Percentiles rank a stretch among this genome's conserved stretches.
phyloP scores from a whole-genome alignment of 1,140 invertebrate species.

The Calliopsis andreniformis region DNA sequence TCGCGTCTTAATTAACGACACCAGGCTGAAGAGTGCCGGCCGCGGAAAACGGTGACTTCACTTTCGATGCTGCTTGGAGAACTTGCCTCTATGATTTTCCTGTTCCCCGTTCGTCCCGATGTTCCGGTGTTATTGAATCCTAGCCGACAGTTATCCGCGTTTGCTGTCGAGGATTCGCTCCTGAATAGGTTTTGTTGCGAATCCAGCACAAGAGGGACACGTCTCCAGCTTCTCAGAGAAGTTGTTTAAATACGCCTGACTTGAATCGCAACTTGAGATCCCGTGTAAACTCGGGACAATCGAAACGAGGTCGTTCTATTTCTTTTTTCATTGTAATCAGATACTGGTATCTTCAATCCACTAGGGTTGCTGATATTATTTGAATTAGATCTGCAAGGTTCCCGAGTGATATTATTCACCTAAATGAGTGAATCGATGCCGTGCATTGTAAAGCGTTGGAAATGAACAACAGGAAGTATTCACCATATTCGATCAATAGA shows the following conservation, averaged over 20 bases:
- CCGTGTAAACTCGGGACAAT: not conserved
- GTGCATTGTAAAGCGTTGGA: not conserved
- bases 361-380: too few relatives aligned
- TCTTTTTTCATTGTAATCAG: too few relatives aligned
- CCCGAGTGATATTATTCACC: too few relatives aligned
- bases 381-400: too few relatives aligned
- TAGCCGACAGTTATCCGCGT: not conserved
- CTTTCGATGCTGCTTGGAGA: not conserved
- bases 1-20: slow-evolving; percentile 64
- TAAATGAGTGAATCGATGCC: too few relatives aligned
- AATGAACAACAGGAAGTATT: slow-evolving; percentile 32
- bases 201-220: slow-evolving; percentile 8
- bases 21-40: not conserved
- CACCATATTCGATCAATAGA: slow-evolving; percentile 23
- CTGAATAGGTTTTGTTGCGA: slow-evolving; percentile 28
- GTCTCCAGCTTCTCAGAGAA: not conserved
- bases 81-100: not conserved
- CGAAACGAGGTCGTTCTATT: too few relatives aligned
- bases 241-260: not conserved
- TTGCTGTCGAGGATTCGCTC: not conserved
- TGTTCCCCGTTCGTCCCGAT: not conserved
- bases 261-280: not conserved
- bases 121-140: slow-evolving; percentile 14
- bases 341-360: too few relatives aligned
- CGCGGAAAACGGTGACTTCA: slow-evolving; percentile 7